These are phyloP conservation scores for Drosophila teissieri DNA, from an alignment of 1,140 invertebrate species.

Conservation along the genomic window DNA sequence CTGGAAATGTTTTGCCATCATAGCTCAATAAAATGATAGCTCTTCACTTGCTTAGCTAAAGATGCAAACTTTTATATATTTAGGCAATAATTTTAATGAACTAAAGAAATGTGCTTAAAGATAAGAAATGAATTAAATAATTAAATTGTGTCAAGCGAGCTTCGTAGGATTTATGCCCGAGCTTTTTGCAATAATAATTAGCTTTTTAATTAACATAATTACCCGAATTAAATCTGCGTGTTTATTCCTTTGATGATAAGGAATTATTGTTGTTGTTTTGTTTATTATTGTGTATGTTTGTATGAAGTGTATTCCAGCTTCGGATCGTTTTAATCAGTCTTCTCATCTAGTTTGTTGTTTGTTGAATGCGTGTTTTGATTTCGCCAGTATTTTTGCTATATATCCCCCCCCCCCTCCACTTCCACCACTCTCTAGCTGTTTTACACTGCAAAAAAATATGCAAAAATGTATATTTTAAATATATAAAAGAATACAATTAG, in stretches of 20 bases:
- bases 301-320: constrained; percentile 36
- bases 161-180: neutral
- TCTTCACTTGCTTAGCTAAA: too few species aligned
- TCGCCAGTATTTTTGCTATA: constrained; percentile 34
- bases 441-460: neutral
- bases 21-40: neutral
- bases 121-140: too few species aligned
- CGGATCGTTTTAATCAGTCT: constrained; percentile 1
- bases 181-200: neutral
- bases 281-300: too few species aligned
- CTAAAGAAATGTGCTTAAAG: too few species aligned
- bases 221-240: neutral
- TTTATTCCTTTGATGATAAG: neutral
- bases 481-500: neutral
- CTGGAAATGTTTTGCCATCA: neutral
- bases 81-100: too few species aligned
- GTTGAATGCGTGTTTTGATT: constrained; percentile 35
- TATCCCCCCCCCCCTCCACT: neutral
- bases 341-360: constrained; percentile 26
- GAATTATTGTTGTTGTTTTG: neutral
- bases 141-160: neutral
- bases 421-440: neutral
- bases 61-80: too few species aligned
- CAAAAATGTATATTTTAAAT: too few species aligned
- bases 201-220: neutral